Evolutionary conservation across 2,113 vertebrate species (phyloP).

Genomic region (Phyllopteryx taeniolatus): DNA sequence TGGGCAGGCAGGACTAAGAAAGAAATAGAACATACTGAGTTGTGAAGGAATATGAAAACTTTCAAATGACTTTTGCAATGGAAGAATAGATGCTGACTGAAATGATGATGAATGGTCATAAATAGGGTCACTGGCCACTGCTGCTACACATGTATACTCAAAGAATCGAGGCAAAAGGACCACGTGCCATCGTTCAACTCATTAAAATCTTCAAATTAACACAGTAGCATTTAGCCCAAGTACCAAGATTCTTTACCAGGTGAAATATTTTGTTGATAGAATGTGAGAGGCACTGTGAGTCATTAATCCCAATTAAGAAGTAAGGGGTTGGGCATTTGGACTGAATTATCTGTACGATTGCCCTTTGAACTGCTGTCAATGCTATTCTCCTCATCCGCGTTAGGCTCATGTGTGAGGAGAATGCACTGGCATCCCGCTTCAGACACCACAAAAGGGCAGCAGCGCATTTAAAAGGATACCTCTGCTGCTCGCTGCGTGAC

Average conservation of each 20-base stretch:
- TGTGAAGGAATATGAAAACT: no score
- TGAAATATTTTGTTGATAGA: slow-evolving; percentile 57
- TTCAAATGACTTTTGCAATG: no score
- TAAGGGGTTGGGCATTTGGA: slow-evolving; percentile 44
- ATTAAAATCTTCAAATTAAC: background rate
- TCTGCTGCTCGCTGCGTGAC: slow-evolving; percentile 58
- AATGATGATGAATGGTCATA: no score
- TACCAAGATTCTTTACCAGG: background rate
- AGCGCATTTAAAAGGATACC: slow-evolving; percentile 69
- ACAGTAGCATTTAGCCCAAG: background rate
- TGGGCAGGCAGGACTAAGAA: no score
- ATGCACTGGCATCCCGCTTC: slow-evolving; percentile 63
- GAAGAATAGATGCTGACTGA: no score
- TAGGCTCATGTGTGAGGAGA: slow-evolving; percentile 65
- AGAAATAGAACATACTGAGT: no score
- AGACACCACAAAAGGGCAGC: slow-evolving; percentile 64
- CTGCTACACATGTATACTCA: no score
- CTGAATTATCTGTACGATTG: slow-evolving; percentile 71
- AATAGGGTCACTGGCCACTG: no score
- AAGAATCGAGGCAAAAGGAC: background rate
- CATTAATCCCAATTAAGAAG: slow-evolving; percentile 67
- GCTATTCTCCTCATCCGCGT: slow-evolving; percentile 61
- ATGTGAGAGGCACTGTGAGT: slow-evolving; percentile 48
- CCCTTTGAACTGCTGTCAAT: slow-evolving; percentile 69
- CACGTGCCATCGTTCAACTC: background rate